Base-by-base conservation (phyloP, 2,113 vertebrate species). In the Antennarius striatus region DNA sequence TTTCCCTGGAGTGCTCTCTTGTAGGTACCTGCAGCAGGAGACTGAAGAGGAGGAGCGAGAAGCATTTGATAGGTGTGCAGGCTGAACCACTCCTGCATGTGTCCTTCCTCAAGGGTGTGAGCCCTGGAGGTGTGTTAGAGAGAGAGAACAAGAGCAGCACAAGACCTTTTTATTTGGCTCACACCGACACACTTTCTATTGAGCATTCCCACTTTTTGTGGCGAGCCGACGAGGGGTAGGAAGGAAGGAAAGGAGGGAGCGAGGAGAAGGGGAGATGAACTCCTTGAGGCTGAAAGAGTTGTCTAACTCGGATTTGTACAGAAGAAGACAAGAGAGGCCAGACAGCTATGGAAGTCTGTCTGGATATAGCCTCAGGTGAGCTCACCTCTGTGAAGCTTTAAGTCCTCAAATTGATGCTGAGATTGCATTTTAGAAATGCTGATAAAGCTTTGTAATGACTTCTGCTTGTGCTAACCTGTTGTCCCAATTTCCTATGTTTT, bases 271-370 rank as follows among this genome's bases (percentile, higher is more conserved):
- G 71, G 89, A 79, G 77, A 98, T 98, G 96, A 96, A 90, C 81
- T 84, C 94, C 57, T 74, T 97, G 78, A 94, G 93, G 88, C 92
- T 98, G 77, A 98, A 98, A 83, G 96, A 95, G 90, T 90, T 98
- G 85, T 94, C 95, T 46, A 93, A 96, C 45, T 98, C 96, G 10
- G 94, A 95, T 81, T 93, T 98, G 84, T 98, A 98, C 92, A 91
- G 96, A 76, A 93, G 96, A 61, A 93, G 96, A 85, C 92, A 95
- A 71, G 95, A 96, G 79, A 95, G 95, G 30, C 95, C 96, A 0
- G 95, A 98, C 78, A 96, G 95, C 73, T 82, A 93, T 90, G 93
- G 90, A 30, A 90, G 88, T 73, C 77, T 90, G 2, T 90, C 88
- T 0, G 85, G 90, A 62, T 92, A 91, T 66, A 91, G 84, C 68